Conservation (phyloP, 1,140 invertebrate genomes). For the Melitaea cinxia region DNA sequence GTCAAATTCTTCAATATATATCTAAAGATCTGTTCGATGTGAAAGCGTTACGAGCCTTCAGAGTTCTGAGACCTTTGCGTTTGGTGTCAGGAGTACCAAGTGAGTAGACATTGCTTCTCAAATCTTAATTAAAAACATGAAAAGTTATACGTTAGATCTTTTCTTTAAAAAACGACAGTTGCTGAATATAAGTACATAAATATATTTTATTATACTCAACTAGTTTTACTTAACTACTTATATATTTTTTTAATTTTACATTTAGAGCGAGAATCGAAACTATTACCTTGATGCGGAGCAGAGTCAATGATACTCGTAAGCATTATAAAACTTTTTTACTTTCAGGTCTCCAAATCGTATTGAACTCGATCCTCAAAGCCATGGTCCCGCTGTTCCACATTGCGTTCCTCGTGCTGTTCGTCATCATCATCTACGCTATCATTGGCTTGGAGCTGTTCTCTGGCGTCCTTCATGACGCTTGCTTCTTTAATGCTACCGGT, state of each 20-base stretch:
- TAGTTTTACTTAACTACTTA: no score
- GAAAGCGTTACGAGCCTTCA: slow-evolving; percentile 98
- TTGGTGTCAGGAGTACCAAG: slow-evolving; percentile 99
- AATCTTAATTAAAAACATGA: not conserved
- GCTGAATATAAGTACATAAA: no score
- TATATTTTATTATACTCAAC: no score
- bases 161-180: not conserved
- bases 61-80: slow-evolving; percentile 97
- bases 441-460: slow-evolving; percentile 99
- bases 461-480: slow-evolving; percentile 96
- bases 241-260: no score
- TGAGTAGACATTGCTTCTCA: slow-evolving; percentile 82
- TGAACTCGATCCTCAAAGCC: slow-evolving; percentile 99
- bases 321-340: slow-evolving; percentile 14
- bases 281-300: no score
- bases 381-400: slow-evolving; percentile 99
- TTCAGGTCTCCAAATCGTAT: slow-evolving; percentile 98
- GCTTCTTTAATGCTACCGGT: slow-evolving; percentile 91
- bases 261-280: no score
- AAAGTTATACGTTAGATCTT: no score
- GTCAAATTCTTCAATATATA: slow-evolving; percentile 92
- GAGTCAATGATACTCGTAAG: not conserved
- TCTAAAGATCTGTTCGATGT: slow-evolving; percentile 98
- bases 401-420: slow-evolving; percentile 98
- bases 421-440: slow-evolving; percentile 99